These are phyloP conservation scores for Ctena decussata DNA, from an alignment of 2,888 invertebrate genomes.

Conservation along the genomic window DNA sequence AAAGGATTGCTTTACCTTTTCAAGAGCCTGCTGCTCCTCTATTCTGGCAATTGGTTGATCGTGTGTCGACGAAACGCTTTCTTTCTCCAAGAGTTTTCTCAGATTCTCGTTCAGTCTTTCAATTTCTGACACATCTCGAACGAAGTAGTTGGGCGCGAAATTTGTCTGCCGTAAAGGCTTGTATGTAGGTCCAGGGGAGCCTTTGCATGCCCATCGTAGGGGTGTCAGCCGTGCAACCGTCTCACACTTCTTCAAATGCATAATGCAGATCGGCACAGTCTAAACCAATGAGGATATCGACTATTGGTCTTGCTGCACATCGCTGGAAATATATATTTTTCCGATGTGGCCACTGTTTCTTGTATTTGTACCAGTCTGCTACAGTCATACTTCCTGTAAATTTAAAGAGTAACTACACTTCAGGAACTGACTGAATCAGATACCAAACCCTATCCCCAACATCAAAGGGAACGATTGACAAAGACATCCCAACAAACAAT, in stretches of 20 bases:
- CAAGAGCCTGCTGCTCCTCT: neutral
- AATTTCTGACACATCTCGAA: neutral
- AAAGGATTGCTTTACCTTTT: neutral
- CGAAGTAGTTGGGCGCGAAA: neutral
- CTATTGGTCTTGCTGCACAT: no score
- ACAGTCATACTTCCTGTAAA: no score
- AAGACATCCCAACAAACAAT: no score
- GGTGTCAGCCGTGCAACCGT: conserved; percentile 55
- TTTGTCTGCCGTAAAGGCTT: neutral
- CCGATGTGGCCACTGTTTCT: conserved; percentile 38
- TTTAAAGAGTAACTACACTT: no score
- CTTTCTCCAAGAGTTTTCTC: conserved; percentile 31
- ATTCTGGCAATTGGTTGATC: neutral
- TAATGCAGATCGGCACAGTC: conserved; percentile 51
- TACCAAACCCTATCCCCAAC: no score
- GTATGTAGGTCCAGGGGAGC: neutral
- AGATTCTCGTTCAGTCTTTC: conserved; percentile 8
- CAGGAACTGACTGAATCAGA: no score
- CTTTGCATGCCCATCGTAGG: conserved; percentile 58
- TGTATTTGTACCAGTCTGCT: conserved; percentile 40
- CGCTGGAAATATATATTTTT: conserved; percentile 49
- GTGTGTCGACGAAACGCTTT: neutral
- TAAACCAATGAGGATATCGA: conserved; percentile 52
- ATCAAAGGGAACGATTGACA: no score
- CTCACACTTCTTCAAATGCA: conserved; percentile 52